Conservation (phyloP, 2,797 vertebrate species). For the Phylloscopus collybita region DNA sequence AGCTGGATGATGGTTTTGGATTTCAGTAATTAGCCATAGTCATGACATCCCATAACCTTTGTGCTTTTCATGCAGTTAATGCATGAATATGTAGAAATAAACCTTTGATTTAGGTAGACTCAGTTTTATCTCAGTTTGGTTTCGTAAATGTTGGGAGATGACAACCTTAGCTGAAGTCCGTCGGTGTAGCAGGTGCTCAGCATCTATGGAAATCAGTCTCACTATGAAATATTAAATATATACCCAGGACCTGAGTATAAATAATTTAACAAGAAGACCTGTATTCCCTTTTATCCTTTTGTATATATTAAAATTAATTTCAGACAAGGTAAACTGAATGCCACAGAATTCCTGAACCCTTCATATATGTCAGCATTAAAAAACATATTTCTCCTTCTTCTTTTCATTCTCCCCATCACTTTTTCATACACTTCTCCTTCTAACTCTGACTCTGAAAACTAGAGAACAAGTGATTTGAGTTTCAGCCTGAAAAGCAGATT, state of each 20-base stretch:
- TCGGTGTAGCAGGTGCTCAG: conserved; percentile 23
- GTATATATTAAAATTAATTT: conserved; percentile 63
- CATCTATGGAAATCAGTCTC: conserved; percentile 53
- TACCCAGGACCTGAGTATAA: conserved; percentile 26
- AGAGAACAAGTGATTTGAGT: background rate
- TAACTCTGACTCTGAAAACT: background rate
- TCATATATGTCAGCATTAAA: background rate
- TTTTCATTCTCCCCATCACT: background rate
- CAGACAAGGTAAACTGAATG: conserved; percentile 45
- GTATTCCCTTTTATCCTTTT: conserved; percentile 62
- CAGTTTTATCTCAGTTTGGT: background rate
- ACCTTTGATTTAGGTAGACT: conserved; percentile 30
- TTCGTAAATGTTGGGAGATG: conserved; percentile 27
- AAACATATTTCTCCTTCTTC: background rate
- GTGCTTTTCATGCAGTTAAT: background rate
- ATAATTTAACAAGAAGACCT: conserved; percentile 59
- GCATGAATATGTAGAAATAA: conserved; percentile 40
- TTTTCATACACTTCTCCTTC: background rate
- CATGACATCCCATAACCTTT: conserved; percentile 1
- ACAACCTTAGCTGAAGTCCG: conserved; percentile 10
- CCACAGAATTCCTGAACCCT: background rate
- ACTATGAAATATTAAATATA: conserved; percentile 64
- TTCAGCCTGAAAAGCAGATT: background rate
- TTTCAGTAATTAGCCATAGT: conserved; percentile 11
- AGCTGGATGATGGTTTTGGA: conserved; percentile 22